Percentiles rank a stretch among this genome's conserved stretches.
phyloP scores from a whole-genome alignment of 1,140 invertebrate species.

The Colletes gigas region DNA sequence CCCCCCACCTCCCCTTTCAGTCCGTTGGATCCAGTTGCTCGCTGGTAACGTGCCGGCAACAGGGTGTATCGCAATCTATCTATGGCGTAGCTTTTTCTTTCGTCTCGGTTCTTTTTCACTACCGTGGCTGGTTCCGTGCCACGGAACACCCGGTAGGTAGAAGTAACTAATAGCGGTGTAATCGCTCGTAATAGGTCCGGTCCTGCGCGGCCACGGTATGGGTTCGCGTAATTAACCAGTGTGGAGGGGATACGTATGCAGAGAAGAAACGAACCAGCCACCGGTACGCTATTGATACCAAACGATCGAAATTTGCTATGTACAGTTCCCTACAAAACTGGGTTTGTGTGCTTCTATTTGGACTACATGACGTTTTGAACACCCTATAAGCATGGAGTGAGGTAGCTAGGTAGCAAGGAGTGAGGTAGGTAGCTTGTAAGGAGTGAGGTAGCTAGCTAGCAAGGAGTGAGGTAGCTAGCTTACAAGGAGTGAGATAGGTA shows the following conservation, averaged over 20 bases:
- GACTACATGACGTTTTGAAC: no score
- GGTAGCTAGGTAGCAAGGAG: no score
- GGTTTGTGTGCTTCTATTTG: no score
- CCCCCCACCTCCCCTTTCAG: slow-evolving; percentile 8
- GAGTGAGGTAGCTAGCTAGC: no score
- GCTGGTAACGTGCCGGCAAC: slow-evolving; percentile 61
- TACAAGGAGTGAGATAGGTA: no score
- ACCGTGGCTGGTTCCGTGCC: slow-evolving; percentile 47
- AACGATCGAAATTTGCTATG: not conserved
- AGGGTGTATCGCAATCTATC: slow-evolving; percentile 62
- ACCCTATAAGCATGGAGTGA: no score
- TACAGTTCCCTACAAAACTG: not conserved
- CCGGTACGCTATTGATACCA: slow-evolving; percentile 25
- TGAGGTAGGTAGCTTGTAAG: no score
- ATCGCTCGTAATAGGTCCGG: slow-evolving; percentile 74
- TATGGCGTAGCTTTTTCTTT: slow-evolving; percentile 50
- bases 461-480: no score
- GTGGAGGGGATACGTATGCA: slow-evolving; percentile 41
- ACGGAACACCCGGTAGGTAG: slow-evolving; percentile 71
- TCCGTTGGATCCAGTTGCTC: slow-evolving; percentile 46
- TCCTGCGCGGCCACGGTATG: slow-evolving; percentile 65
- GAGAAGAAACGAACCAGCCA: slow-evolving; percentile 9
- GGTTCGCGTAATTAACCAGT: slow-evolving; percentile 65
- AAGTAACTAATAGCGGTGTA: slow-evolving; percentile 75
- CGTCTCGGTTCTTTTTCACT: slow-evolving; percentile 41